Conservation (phyloP, 2,797 vertebrate species). For the Cyclopterus lumpus region DNA sequence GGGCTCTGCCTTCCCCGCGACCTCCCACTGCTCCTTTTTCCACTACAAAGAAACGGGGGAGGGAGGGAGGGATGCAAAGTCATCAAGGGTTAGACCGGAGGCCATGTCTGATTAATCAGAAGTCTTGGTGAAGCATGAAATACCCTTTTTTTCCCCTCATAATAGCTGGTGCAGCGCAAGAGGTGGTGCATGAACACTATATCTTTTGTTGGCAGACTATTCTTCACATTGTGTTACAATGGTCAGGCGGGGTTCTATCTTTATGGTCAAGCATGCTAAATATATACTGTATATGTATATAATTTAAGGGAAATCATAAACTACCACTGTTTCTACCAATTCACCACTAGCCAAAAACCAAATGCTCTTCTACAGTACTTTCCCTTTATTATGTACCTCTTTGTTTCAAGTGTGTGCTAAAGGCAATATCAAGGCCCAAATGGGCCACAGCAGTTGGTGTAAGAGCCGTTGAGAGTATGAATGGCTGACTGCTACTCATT, state of each 20-base stretch:
- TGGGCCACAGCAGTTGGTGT: constrained; percentile 54
- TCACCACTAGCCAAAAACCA: background rate
- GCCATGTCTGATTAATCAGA: constrained; percentile 39
- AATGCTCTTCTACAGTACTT: background rate
- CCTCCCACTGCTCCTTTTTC: constrained; percentile 92
- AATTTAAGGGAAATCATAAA: background rate
- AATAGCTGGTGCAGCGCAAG: background rate
- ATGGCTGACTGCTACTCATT: constrained; percentile 61
- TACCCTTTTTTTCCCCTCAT: background rate
- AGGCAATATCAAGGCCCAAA: constrained; percentile 58
- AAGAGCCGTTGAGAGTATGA: constrained; percentile 54
- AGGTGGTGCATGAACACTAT: background rate
- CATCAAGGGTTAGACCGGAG: constrained; percentile 34
- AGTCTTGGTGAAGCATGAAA: constrained; percentile 6
- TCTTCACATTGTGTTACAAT: background rate
- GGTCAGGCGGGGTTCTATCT: background rate
- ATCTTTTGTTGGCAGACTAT: background rate
- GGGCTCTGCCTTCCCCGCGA: constrained; percentile 89
- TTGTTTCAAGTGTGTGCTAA: constrained; percentile 53
- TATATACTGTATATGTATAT: too few species aligned
- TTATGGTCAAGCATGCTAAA: background rate
- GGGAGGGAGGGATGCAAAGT: constrained; percentile 11
- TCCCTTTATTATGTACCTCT: constrained; percentile 14
- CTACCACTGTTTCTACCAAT: background rate
- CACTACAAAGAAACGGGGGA: constrained; percentile 80